Evolutionary conservation across 2,888 invertebrate genomes (phyloP).

Genomic region (Watsonalla binaria): DNA sequence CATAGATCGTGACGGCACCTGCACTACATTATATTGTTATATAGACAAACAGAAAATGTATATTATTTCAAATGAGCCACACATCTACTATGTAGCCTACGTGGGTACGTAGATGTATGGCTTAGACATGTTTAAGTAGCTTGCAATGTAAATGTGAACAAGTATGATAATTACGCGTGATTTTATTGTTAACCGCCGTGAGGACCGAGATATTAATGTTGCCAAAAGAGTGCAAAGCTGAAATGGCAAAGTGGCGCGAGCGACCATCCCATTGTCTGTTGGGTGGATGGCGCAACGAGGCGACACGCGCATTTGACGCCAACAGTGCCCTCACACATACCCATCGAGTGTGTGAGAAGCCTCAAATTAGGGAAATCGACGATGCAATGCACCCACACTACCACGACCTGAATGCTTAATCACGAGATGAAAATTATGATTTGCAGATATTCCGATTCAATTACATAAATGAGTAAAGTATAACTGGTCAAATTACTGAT

Average conservation of each 20-base stretch:
- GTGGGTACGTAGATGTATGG: no score
- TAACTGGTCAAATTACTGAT: slow-evolving; percentile 57
- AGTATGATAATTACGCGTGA: slow-evolving; percentile 35
- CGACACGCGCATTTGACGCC: slow-evolving; percentile 70
- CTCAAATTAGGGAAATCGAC: slow-evolving; percentile 53
- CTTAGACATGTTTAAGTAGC: slow-evolving; percentile 5
- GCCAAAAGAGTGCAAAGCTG: slow-evolving; percentile 51
- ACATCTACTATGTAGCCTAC: slow-evolving; percentile 1
- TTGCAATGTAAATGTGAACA: slow-evolving; percentile 21
- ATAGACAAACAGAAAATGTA: no score
- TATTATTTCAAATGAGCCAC: no score
- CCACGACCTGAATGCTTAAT: slow-evolving; percentile 66
- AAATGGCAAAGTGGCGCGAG: slow-evolving; percentile 51
- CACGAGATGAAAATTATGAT: slow-evolving; percentile 65
- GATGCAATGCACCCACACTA: slow-evolving; percentile 44
- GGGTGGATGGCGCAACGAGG: slow-evolving; percentile 55
- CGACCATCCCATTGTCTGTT: slow-evolving; percentile 47
- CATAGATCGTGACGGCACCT: no score
- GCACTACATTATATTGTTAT: no score
- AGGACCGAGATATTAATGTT: slow-evolving; percentile 48
- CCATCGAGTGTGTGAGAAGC: slow-evolving; percentile 9
- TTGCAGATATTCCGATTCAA: slow-evolving; percentile 58
- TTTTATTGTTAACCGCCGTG: slow-evolving; percentile 48
- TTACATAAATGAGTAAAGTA: slow-evolving; percentile 59
- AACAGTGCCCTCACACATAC: slow-evolving; percentile 50